A percentile compares a stretch with the other conserved stretches of the same genome.
These are phyloP conservation scores for Heterodera carotae DNA, from an alignment of 1,140 invertebrate species.

Conservation along the genomic window DNA sequence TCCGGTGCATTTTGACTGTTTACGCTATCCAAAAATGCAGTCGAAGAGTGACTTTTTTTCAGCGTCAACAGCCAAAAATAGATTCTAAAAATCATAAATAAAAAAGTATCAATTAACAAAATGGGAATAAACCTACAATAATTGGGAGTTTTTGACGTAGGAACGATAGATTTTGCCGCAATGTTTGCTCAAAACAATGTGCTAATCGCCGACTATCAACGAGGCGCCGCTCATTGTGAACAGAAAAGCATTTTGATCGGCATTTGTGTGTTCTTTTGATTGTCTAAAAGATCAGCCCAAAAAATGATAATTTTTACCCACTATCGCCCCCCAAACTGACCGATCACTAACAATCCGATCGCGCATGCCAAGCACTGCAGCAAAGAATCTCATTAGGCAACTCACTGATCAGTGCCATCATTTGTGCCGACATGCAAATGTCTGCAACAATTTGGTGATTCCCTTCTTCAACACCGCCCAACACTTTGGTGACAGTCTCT, in stretches of 20 bases:
- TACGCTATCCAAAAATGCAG: constrained; percentile 29
- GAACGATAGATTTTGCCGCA: constrained; percentile 30
- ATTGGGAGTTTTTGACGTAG: constrained; percentile 14
- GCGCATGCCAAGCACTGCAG: constrained; percentile 67
- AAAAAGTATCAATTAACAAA: neutral
- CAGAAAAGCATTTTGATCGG: constrained; percentile 76
- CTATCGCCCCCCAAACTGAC: constrained; percentile 55
- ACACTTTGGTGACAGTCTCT: constrained; percentile 15
- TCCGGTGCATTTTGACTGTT: neutral
- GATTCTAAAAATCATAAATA: constrained; percentile 35
- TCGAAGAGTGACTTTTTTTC: constrained; percentile 14
- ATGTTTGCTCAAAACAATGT: constrained; percentile 29
- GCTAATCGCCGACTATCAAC: constrained; percentile 71
- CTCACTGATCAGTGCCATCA: neutral
- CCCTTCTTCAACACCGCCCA: constrained; percentile 9
- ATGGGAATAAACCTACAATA: constrained; percentile 17
- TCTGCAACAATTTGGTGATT: neutral
- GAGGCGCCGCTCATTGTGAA: constrained; percentile 89
- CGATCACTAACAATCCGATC: constrained; percentile 80
- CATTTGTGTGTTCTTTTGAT: constrained; percentile 75
- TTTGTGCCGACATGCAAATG: constrained; percentile 22
- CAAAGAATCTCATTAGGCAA: constrained; percentile 8
- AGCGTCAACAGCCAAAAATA: constrained; percentile 34
- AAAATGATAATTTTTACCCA: constrained; percentile 11
- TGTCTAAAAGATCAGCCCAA: constrained; percentile 80